A percentile compares a stretch with the other conserved stretches of the same genome.
These are phyloP conservation scores for Actinia tenebrosa DNA, from an alignment of 64 coral and sea anemone genomes.

Conservation along the genomic window DNA sequence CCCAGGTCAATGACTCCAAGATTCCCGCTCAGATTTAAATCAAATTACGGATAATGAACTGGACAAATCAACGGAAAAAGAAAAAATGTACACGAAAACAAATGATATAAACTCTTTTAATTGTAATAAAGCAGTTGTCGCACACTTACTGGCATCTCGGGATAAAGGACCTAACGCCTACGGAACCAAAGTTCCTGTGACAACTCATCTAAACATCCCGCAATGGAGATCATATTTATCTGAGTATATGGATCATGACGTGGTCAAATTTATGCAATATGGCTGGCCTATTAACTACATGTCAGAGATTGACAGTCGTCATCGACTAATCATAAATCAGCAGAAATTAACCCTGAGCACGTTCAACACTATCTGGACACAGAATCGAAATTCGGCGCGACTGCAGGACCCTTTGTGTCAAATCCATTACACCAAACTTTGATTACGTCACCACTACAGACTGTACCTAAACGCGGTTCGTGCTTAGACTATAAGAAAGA, in stretches of 20 bases:
- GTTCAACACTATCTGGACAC: constrained; percentile 12
- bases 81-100: background rate
- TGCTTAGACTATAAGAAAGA: no score
- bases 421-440: background rate
- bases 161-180: background rate
- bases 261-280: constrained; percentile 1
- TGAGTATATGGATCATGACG: background rate
- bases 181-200: background rate
- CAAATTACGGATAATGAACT: background rate
- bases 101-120: background rate
- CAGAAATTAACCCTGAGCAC: background rate
- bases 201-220: background rate
- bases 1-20: constrained; percentile 24
- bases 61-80: background rate
- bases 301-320: background rate
- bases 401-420: background rate
- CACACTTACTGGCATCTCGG: background rate
- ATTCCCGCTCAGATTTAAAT: background rate
- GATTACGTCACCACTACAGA: background rate
- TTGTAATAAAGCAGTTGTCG: background rate
- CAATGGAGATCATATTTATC: background rate
- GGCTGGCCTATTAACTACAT: constrained; percentile 32
- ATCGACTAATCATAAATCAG: constrained; percentile 14
- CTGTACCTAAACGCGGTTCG: background rate
- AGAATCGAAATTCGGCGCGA: background rate